phyloP scores from a whole-genome alignment of 2,888 invertebrate species.

The Aphodius granarius region DNA sequence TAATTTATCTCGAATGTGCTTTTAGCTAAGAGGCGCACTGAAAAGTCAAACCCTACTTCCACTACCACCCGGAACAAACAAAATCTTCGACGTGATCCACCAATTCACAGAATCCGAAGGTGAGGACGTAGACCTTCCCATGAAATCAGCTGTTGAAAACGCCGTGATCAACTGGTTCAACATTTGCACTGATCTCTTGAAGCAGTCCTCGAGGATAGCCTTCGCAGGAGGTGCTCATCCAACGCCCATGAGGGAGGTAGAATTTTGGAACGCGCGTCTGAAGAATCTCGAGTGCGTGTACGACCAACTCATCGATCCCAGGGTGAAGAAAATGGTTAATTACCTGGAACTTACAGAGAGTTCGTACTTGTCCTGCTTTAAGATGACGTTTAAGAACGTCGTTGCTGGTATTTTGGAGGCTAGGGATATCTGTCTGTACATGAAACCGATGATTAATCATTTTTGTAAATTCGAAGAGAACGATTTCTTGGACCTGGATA shows the following conservation, averaged over 20 bases:
- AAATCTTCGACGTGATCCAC: constrained; percentile 64
- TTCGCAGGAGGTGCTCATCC: constrained; percentile 72
- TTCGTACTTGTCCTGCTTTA: constrained; percentile 77
- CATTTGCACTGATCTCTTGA: constrained; percentile 68
- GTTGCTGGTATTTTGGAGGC: constrained; percentile 80
- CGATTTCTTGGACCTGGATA: constrained; percentile 67
- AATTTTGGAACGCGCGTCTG: constrained; percentile 78
- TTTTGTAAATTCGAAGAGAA: constrained; percentile 72
- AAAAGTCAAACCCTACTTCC: constrained; percentile 84
- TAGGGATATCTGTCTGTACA: constrained; percentile 77
- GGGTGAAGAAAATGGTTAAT: constrained; percentile 81
- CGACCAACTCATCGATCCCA: constrained; percentile 79
- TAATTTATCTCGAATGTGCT: not conserved
- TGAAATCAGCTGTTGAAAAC: constrained; percentile 83
- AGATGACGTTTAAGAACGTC: constrained; percentile 76
- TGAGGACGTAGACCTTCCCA: constrained; percentile 62
- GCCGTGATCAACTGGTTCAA: constrained; percentile 85
- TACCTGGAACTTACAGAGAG: constrained; percentile 71
- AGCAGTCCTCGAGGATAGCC: constrained; percentile 71
- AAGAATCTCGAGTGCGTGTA: constrained; percentile 85
- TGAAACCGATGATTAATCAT: constrained; percentile 71
- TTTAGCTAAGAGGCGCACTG: constrained; percentile 74
- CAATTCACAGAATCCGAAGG: constrained; percentile 56
- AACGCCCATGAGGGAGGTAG: constrained; percentile 69
- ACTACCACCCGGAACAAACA: constrained; percentile 77